These are phyloP conservation scores for Microctenopoma steveboyesi DNA, from an alignment of 2,797 vertebrate genomes.

Conservation along the genomic window DNA sequence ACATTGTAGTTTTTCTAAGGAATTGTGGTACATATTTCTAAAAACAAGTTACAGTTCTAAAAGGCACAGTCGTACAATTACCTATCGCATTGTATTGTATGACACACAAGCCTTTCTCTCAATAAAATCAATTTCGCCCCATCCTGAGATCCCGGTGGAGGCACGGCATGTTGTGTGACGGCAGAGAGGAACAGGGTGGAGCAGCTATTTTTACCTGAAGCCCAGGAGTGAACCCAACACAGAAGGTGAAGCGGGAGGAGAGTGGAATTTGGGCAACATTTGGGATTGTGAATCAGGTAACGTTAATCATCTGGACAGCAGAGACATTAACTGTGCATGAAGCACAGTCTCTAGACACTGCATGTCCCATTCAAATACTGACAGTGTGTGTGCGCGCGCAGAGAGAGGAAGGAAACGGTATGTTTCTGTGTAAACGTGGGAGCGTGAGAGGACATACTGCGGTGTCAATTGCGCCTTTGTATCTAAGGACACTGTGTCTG, in stretches of 20 bases:
- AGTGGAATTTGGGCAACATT: constrained; percentile 74
- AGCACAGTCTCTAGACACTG: constrained; percentile 77
- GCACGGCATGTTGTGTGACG: constrained; percentile 54
- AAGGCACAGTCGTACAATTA: constrained; percentile 3
- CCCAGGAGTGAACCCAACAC: constrained; percentile 72
- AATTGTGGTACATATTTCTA: background rate
- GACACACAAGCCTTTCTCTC: constrained; percentile 39
- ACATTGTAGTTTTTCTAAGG: too few relatives aligned
- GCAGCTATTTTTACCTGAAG: constrained; percentile 81
- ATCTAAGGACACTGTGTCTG: constrained; percentile 43
- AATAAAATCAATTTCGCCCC: constrained; percentile 45
- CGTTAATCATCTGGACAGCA: constrained; percentile 85
- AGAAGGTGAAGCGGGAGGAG: constrained; percentile 76
- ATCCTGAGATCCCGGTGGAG: constrained; percentile 56
- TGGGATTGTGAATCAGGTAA: constrained; percentile 75
- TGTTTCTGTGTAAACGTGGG: constrained; percentile 39
- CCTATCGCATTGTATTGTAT: constrained; percentile 14
- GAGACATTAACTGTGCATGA: constrained; percentile 84
- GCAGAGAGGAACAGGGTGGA: constrained; percentile 66
- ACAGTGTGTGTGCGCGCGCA: constrained; percentile 27
- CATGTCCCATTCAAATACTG: constrained; percentile 64
- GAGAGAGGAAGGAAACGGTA: constrained; percentile 39
- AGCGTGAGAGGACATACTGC: constrained; percentile 35
- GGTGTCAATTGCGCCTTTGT: constrained; percentile 39
- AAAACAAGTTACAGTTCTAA: background rate